Evolutionary conservation across 2,113 vertebrate species (phyloP).

Genomic region (Rhagologus leucostigma): DNA sequence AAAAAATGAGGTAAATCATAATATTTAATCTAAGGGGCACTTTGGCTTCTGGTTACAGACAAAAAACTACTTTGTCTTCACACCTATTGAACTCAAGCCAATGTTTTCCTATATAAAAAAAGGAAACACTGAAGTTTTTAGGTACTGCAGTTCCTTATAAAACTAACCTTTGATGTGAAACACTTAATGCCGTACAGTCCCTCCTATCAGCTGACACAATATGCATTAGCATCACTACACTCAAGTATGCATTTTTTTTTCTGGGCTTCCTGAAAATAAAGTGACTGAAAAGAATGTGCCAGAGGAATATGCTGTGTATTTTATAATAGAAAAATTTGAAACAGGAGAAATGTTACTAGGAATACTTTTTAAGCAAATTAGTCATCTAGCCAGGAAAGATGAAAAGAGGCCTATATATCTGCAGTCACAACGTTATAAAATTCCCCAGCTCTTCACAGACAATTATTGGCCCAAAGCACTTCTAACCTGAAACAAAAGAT

Average conservation of each 20-base stretch:
- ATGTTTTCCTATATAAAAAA: neutral
- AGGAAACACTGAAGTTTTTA: neutral
- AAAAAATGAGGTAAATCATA: neutral
- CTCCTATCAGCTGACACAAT: neutral
- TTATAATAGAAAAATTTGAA: neutral
- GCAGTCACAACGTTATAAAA: neutral
- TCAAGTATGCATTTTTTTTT: neutral
- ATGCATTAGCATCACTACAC: neutral
- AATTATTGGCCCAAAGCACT: neutral
- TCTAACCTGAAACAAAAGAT: neutral
- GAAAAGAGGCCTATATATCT: neutral
- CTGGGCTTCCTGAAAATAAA: neutral
- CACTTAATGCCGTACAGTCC: neutral
- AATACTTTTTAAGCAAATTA: neutral
- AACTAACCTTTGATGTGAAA: neutral
- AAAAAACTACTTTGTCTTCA: neutral
- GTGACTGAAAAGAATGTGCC: neutral
- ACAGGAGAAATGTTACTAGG: neutral
- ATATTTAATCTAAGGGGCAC: neutral
- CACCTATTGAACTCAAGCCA: neutral
- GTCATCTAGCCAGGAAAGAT: neutral
- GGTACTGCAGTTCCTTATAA: neutral
- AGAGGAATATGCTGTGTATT: neutral
- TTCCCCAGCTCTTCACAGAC: neutral
- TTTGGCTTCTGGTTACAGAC: neutral